phyloP scores from a whole-genome alignment of 2,113 vertebrate genomes.

The Vulpes lagopus region DNA sequence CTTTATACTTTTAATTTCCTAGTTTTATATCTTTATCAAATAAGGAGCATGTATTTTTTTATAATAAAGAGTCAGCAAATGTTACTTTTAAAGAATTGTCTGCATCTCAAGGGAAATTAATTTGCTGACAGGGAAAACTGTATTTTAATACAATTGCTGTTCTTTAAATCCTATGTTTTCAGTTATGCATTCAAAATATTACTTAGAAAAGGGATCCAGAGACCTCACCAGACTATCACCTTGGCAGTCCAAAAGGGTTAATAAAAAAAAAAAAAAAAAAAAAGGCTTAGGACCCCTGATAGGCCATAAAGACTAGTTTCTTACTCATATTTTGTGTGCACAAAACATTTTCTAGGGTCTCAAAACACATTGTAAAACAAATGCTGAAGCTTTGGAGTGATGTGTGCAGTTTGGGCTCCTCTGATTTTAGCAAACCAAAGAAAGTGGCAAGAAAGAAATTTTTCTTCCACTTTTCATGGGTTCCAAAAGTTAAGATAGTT shows the following conservation, averaged over 20 bases:
- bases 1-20: background rate
- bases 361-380: background rate
- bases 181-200: background rate
- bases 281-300: background rate
- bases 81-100: slow-evolving; percentile 33
- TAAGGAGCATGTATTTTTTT: background rate
- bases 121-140: slow-evolving; percentile 27
- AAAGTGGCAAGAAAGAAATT: slow-evolving; percentile 41
- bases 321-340: background rate
- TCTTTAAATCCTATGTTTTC: slow-evolving; percentile 19
- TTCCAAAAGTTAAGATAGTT: slow-evolving; percentile 56
- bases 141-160: background rate
- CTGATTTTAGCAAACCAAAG: background rate
- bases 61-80: background rate
- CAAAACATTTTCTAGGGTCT: slow-evolving; percentile 39
- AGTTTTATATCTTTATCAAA: slow-evolving; percentile 18
- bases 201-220: background rate
- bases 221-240: background rate
- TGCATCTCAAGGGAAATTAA: background rate
- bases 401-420: background rate
- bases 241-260: background rate
- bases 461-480: slow-evolving; percentile 53
- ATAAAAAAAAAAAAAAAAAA: background rate
- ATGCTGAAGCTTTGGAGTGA: background rate
- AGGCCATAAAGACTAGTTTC: background rate